Evolutionary conservation across 2,797 vertebrate species (phyloP).

Genomic region (Nasua narica): DNA sequence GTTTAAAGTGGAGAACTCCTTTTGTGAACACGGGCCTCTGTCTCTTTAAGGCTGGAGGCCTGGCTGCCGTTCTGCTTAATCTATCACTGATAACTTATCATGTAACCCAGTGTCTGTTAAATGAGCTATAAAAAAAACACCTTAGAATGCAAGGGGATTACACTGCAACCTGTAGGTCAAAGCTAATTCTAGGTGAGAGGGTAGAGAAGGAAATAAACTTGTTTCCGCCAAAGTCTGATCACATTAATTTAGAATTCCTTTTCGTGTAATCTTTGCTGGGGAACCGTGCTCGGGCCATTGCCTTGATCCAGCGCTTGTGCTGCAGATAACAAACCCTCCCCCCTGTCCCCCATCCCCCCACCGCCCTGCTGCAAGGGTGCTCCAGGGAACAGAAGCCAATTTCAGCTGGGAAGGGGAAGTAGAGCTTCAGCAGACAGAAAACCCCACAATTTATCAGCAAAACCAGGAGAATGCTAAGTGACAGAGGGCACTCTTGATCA

Average conservation of each 20-base stretch:
- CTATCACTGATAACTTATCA: constrained; percentile 45
- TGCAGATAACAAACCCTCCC: too few species aligned
- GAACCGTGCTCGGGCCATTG: not conserved
- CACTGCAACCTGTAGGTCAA: not conserved
- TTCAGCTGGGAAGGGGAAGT: too few species aligned
- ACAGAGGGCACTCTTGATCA: not conserved
- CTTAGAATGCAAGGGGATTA: constrained; percentile 48
- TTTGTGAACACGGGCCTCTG: not conserved
- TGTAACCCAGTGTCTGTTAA: constrained; percentile 50
- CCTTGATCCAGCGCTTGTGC: not conserved
- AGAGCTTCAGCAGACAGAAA: not conserved
- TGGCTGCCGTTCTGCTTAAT: constrained; percentile 13
- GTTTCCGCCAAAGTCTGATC: not conserved
- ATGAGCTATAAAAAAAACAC: constrained; percentile 36
- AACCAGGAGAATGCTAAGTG: not conserved
- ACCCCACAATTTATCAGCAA: not conserved
- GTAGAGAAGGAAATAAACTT: not conserved
- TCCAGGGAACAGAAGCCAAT: not conserved
- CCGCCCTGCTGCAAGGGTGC: too few species aligned
- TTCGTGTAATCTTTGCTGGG: not conserved
- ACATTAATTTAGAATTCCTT: not conserved
- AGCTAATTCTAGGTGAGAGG: not conserved
- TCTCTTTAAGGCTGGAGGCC: constrained; percentile 38
- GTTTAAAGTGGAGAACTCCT: not conserved
- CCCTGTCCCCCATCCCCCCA: too few species aligned